phyloP scores from a whole-genome alignment of 2,113 vertebrate genomes.

The Antechinus stuartii region DNA sequence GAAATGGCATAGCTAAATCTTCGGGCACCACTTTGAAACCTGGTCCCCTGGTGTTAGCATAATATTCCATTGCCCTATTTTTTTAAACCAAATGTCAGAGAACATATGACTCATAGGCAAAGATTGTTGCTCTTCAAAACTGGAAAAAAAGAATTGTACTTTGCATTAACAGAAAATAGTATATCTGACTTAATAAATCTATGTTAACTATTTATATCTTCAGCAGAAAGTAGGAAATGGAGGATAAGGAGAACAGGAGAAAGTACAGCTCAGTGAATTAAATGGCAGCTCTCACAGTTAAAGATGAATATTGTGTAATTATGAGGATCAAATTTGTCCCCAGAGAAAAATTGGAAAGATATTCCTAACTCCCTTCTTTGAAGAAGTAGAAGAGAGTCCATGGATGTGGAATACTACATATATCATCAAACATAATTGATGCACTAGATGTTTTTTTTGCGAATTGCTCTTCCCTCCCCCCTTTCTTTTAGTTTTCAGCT shows the following conservation, averaged over 20 bases:
- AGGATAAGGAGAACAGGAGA: neutral
- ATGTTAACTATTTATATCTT: constrained; percentile 18
- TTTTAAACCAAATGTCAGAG: neutral
- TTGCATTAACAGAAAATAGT: neutral
- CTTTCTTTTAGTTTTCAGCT: neutral
- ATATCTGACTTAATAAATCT: constrained; percentile 28
- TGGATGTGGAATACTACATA: neutral
- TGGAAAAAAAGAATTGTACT: constrained; percentile 23
- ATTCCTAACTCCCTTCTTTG: neutral
- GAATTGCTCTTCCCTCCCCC: neutral
- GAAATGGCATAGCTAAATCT: constrained; percentile 38
- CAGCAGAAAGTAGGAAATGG: neutral
- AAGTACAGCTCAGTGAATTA: neutral
- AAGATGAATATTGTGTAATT: neutral
- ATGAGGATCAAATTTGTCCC: neutral
- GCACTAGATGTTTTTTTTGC: neutral
- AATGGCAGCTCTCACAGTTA: neutral
- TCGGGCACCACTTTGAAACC: constrained; percentile 24
- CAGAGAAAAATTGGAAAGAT: neutral
- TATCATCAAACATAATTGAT: neutral
- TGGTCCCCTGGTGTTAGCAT: neutral
- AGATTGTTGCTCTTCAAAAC: neutral
- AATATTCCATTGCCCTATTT: neutral
- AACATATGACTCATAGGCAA: neutral
- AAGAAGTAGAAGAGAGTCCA: neutral